Base-by-base conservation (phyloP, 2,888 invertebrate species). In the Protophormia terraenovae region DNA sequence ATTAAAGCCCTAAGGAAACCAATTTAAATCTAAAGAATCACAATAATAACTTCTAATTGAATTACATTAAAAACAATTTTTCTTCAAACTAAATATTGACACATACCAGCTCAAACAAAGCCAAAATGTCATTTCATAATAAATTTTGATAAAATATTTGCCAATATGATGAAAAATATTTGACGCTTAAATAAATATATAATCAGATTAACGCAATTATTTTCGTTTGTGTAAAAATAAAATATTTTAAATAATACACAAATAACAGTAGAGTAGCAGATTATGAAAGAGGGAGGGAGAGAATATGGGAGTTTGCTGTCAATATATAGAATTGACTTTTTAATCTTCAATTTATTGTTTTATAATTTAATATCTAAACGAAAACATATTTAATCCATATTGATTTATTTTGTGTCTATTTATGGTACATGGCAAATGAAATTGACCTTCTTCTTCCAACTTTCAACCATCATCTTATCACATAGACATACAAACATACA, bases 281-380 rank as follows among this genome's bases (percentile, higher is more conserved):
- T 7, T 1, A 14, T 10, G 55, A 0, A 5, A 12, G 3, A 12
- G 10, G 19, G 12, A 4, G 24, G 5, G 5, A 24, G 14, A n/a
- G 14, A 19, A 4, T 8, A 14, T 41, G 41, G 14, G 10, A 41
- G 14, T 7, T 12, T 19, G 29, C 22, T 24, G n/a, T 1, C n/a
- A 0, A 16, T n/a, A 19, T 19, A 47, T 19, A 38, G 32, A 55
- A 24, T 16, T 64, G 38, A 45, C 60, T 53, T 80, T 69, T 60
- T 71, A 60, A 58, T 78, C 78, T 78, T 50, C 24, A 50, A 73
- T 66, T 78, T 78, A 58, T 72, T 67, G 22, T 45, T 62, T 83
- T 64, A 27, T 55, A 38, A 67, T 83, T 83, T 64, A 19, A 16
- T 66, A 58, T 58, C 69, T 35, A 29, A 66, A 60, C 27, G 45